Percentiles rank a stretch among this genome's conserved stretches.
These are phyloP conservation scores for Nyctibius bracteatus DNA, from an alignment of 2,113 vertebrate genomes.

Conservation along the genomic window DNA sequence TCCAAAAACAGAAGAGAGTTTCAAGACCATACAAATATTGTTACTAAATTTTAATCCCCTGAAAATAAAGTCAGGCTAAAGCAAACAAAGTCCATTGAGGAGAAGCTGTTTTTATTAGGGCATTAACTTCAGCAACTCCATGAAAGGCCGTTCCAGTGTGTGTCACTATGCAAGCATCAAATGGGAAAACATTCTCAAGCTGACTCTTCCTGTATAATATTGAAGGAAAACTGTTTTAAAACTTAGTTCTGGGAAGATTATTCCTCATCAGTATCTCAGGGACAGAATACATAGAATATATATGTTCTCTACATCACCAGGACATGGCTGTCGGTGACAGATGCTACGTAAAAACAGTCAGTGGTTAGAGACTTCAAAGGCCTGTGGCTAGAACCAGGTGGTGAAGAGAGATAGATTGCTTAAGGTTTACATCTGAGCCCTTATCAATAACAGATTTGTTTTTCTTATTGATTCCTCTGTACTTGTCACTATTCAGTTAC, in stretches of 20 bases:
- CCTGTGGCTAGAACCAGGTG: neutral
- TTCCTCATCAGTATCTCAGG: neutral
- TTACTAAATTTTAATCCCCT: neutral
- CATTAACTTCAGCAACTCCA: neutral
- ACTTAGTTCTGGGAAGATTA: neutral
- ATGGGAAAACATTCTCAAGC: neutral
- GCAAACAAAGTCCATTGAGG: neutral
- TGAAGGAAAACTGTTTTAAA: neutral
- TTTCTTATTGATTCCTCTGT: neutral
- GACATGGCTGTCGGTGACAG: neutral
- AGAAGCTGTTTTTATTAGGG: neutral
- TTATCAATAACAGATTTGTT: neutral
- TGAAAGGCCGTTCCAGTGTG: accelerated
- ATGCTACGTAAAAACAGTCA: neutral
- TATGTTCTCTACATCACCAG: neutral
- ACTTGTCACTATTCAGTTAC: neutral
- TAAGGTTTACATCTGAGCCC: neutral
- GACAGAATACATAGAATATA: neutral
- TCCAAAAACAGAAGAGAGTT: neutral
- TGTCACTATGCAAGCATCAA: neutral
- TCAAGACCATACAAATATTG: neutral
- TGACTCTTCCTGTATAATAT: neutral
- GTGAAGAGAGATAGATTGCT: neutral
- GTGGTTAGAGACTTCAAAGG: neutral
- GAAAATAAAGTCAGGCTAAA: neutral